Percentiles rank a stretch among this genome's conserved stretches.
These are phyloP conservation scores for Tricholauxania praeusta DNA, from an alignment of 2,888 invertebrate genomes.

Conservation along the genomic window DNA sequence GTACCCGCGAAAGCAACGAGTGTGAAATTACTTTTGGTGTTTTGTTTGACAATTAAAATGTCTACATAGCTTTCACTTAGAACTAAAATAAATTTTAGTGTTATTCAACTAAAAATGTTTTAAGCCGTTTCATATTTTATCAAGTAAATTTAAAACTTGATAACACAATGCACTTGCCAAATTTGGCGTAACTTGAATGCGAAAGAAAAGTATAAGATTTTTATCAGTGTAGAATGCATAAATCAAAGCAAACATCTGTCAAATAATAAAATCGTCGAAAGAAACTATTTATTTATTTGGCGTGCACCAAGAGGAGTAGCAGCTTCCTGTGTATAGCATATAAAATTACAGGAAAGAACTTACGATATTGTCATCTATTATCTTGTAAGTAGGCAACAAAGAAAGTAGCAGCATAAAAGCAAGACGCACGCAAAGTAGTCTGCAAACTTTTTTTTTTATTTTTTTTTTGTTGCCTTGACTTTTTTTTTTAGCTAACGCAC, in stretches of 20 bases:
- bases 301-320: not conserved
- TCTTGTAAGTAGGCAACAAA: slow-evolving; percentile 17
- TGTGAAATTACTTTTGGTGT: slow-evolving; percentile 60
- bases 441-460: slow-evolving; percentile 31
- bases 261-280: slow-evolving; percentile 40
- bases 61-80: slow-evolving; percentile 48
- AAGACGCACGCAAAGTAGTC: slow-evolving; percentile 35
- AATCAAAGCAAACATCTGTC: slow-evolving; percentile 46
- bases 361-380: slow-evolving; percentile 33
- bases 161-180: not conserved
- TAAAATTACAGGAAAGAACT: not conserved
- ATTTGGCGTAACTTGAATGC: not conserved
- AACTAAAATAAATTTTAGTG: slow-evolving; percentile 8
- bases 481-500: not conserved
- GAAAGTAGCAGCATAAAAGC: not conserved
- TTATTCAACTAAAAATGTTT: too few relatives aligned
- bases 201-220: slow-evolving; percentile 22
- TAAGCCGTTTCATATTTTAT: too few relatives aligned
- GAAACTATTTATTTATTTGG: slow-evolving; percentile 35
- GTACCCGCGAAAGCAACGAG: slow-evolving; percentile 54
- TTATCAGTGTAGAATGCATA: slow-evolving; percentile 38
- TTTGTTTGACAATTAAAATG: slow-evolving; percentile 55
- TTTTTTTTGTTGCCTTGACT: slow-evolving; percentile 1
- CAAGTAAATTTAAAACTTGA: too few relatives aligned
- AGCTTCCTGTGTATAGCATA: slow-evolving; percentile 9